Evolutionary conservation across 2,888 invertebrate species (phyloP).

Genomic region (Antitype chi): DNA sequence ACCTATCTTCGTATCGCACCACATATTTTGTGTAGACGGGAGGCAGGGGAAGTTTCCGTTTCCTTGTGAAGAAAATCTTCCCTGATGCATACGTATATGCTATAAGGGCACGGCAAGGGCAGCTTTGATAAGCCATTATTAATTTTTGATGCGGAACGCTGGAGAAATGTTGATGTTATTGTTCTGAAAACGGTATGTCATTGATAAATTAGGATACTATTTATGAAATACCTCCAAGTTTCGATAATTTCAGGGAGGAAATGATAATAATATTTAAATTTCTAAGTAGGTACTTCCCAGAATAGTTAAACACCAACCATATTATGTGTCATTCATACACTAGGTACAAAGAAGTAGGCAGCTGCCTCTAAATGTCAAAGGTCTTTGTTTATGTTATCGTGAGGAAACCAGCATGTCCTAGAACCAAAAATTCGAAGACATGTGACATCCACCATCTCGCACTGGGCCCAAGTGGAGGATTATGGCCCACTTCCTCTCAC

Average conservation of each 20-base stretch:
- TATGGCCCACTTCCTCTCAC: too few relatives aligned
- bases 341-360: conserved; percentile 13
- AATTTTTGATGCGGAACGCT: conserved; percentile 54
- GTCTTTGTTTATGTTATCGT: conserved; percentile 5
- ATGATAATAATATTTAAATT: conserved; percentile 13
- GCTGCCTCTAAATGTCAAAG: conserved; percentile 43
- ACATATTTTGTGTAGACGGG: conserved; percentile 83
- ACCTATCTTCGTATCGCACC: conserved; percentile 83
- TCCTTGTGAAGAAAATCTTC: conserved; percentile 77
- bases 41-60: conserved; percentile 78
- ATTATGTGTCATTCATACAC: conserved; percentile 37
- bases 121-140: conserved; percentile 64
- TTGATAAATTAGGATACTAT: neutral
- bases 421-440: too few relatives aligned
- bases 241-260: neutral
- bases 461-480: too few relatives aligned
- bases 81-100: conserved; percentile 63
- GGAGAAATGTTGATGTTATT: conserved; percentile 11
- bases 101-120: conserved; percentile 32
- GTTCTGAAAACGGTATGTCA: neutral
- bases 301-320: conserved; percentile 20
- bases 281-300: neutral
- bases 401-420: too few relatives aligned
- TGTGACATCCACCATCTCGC: too few relatives aligned
- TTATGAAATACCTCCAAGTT: neutral